Base-by-base conservation (phyloP, 2,888 invertebrate species). In the Eilema caniola region DNA sequence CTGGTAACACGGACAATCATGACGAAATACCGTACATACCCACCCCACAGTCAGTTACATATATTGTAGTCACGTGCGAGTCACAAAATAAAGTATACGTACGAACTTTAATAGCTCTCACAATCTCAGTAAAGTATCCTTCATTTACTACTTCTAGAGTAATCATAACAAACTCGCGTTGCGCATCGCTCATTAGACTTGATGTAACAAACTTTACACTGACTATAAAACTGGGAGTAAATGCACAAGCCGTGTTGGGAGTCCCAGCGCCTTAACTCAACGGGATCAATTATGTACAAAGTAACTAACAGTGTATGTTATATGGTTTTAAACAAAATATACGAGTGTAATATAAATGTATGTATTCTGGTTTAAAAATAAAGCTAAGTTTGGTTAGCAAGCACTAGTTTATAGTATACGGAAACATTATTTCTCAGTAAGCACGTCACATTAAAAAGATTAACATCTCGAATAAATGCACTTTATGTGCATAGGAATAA, bases 271-370 rank as follows among this genome's bases (percentile, higher is more conserved):
- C 24, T 41, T 10, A 59, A 41, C 41, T 33, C 41, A 41, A 62
- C 25, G 62, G 24, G 62, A 41, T 62, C 62, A 41, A 41, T 62
- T 62, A 41, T 10, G 25, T 24, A 24, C 20, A 25, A 62, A 62
- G 62, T 62, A 62, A 25, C 62, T 62, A 41, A 20, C 62, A 41
- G 11, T 62, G 62, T 62, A 41, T 25, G 41, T 62, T 41, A 25
- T 25, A 37, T n/a, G 62, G 24, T 25, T 41, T 25, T 62, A 62
- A 59, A 25, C 59, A 59, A 25, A 25, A 59, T 59, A 20, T 28
- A 25, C n/a, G n/a, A 47, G 59, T 59, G 7, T 37, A 62, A 62
- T 41, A 37, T 62, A 10, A 62, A 41, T 41, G 37, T 62, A 33
- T 11, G 16, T 28, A 10, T 24, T 7, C 24, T 20, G 11, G 24